A percentile compares a stretch with the other conserved stretches of the same genome.
Evolutionary conservation across 2,888 invertebrate species (phyloP).

Genomic region (Andrena bucephala): DNA sequence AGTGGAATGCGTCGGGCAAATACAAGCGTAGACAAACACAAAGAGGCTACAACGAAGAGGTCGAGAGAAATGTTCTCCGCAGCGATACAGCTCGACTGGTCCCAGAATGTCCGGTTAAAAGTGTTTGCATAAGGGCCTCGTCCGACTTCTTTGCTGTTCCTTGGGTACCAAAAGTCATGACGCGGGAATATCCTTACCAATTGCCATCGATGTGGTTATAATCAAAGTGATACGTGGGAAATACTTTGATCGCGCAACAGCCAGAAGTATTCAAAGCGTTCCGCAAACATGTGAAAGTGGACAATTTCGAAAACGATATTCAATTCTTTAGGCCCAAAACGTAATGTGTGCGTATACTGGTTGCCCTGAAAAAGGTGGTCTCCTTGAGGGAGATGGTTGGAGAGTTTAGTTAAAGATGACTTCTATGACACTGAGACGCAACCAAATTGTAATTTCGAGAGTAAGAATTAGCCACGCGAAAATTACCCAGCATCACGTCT

Average conservation of each 20-base stretch:
- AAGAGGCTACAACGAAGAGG: conserved; percentile 72
- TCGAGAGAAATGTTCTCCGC: conserved; percentile 69
- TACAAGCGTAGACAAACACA: conserved; percentile 78
- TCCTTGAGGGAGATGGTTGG: too few species aligned
- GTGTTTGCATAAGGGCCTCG: conserved; percentile 76
- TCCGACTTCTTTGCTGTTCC: conserved; percentile 70
- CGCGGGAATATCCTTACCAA: conserved; percentile 39
- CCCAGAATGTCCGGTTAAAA: conserved; percentile 76
- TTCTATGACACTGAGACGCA: neutral
- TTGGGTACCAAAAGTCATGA: conserved; percentile 49
- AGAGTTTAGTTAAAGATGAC: neutral
- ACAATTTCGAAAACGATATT: neutral
- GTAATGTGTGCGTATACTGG: too few species aligned
- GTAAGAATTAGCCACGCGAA: neutral
- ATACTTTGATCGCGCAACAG: neutral
- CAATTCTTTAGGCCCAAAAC: too few species aligned
- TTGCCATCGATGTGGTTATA: conserved; percentile 10
- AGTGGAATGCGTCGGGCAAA: conserved; percentile 80
- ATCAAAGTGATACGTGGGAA: conserved; percentile 9
- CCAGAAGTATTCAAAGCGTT: neutral
- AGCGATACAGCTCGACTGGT: conserved; percentile 68
- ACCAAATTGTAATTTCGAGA: neutral
- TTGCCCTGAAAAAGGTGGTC: too few species aligned
- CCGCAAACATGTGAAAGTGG: neutral
- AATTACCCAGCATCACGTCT: neutral